Conservation (phyloP, 2,113 vertebrate species). For the Meleagris gallopavo region DNA sequence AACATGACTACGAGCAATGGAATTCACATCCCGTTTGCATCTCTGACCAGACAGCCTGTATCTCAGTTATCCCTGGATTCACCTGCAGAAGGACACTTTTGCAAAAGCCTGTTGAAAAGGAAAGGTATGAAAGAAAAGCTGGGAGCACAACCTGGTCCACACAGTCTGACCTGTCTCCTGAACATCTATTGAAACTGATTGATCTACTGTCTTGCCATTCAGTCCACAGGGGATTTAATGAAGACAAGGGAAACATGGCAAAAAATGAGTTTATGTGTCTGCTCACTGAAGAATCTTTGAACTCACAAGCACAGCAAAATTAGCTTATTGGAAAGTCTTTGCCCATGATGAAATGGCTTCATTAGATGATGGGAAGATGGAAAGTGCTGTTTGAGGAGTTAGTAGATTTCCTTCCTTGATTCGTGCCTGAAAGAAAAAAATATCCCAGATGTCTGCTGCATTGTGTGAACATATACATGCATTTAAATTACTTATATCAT, state of each 20-base stretch:
- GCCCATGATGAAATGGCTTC: slow-evolving; percentile 39
- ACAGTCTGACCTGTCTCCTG: slow-evolving; percentile 58
- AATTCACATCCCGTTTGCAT: neutral
- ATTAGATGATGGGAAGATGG: neutral
- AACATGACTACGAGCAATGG: neutral
- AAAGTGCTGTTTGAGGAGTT: slow-evolving; percentile 41
- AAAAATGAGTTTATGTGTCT: slow-evolving; percentile 67
- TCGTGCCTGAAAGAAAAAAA: slow-evolving; percentile 70
- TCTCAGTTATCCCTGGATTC: neutral
- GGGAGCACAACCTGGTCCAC: slow-evolving; percentile 44
- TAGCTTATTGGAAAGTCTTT: slow-evolving; percentile 48
- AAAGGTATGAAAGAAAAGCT: neutral
- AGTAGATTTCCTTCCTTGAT: slow-evolving; percentile 70
- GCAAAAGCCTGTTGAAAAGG: neutral
- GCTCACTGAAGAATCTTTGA: slow-evolving; percentile 73
- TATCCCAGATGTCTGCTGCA: slow-evolving; percentile 80
- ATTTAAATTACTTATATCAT: slow-evolving; percentile 86
- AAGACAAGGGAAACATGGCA: slow-evolving; percentile 70
- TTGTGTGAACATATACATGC: slow-evolving; percentile 83
- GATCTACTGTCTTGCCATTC: slow-evolving; percentile 85
- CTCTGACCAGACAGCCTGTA: neutral
- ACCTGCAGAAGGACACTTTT: neutral
- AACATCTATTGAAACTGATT: slow-evolving; percentile 83
- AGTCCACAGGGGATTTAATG: slow-evolving; percentile 80
- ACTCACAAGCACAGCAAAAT: slow-evolving; percentile 62